A percentile compares a stretch with the other conserved stretches of the same genome.
Evolutionary conservation across 2,888 invertebrate species (phyloP).

Genomic region (Rhopalosiphum nymphaeae): DNA sequence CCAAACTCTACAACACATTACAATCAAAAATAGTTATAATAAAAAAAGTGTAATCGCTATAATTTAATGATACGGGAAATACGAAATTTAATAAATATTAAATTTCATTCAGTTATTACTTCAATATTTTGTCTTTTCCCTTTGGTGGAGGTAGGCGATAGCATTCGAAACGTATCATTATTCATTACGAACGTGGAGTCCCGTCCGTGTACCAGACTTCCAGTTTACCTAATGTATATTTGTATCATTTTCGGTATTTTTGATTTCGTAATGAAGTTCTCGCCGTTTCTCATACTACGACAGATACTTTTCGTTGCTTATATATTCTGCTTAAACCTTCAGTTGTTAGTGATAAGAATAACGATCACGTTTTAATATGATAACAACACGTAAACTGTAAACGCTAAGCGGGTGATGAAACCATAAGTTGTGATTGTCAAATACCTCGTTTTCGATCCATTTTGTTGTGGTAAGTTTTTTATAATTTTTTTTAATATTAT

Average conservation of each 20-base stretch:
- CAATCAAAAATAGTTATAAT: too few species aligned
- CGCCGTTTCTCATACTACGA: not conserved
- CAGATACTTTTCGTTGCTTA: not conserved
- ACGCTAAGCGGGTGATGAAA: not conserved
- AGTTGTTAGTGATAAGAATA: not conserved
- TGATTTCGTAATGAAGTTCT: not conserved
- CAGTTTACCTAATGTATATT: too few species aligned
- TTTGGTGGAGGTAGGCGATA: too few species aligned
- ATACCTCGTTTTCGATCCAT: not conserved
- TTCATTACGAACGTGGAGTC: too few species aligned
- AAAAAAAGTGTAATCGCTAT: too few species aligned
- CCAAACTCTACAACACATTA: too few species aligned
- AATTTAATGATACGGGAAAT: too few species aligned
- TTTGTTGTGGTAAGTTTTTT: not conserved
- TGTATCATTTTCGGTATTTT: not conserved
- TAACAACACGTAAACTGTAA: conserved; percentile 3
- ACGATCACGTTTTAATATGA: not conserved
- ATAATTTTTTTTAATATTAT: not conserved
- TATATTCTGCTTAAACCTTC: not conserved
- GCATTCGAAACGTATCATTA: too few species aligned
- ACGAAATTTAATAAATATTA: too few species aligned
- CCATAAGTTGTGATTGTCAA: not conserved
- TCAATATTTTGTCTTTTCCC: too few species aligned
- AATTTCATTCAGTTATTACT: too few species aligned
- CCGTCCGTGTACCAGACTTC: too few species aligned